A percentile compares a stretch with the other conserved stretches of the same genome.
Conservation (phyloP, 2,113 vertebrate species). For the Irena cyanogastra region DNA sequence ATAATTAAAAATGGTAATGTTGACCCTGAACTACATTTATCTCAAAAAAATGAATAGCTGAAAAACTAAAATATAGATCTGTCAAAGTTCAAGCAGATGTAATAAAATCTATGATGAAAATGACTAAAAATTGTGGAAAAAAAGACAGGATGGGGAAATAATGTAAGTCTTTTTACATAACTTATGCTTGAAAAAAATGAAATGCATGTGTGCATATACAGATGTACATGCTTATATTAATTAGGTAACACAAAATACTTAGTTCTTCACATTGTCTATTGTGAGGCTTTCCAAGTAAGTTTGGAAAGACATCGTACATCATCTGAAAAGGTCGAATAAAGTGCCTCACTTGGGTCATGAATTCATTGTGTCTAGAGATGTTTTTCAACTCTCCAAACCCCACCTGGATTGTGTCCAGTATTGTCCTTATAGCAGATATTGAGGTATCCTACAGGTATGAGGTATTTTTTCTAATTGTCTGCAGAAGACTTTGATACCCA, state of each 20-base stretch:
- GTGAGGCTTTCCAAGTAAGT: not conserved
- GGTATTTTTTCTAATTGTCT: not conserved
- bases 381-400: not conserved
- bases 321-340: not conserved
- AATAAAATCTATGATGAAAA: not conserved
- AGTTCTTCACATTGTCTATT: not conserved
- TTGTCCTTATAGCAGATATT: not conserved
- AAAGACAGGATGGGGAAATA: not conserved
- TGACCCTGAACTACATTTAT: not conserved
- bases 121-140: not conserved
- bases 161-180: not conserved
- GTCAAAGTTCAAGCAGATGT: not conserved
- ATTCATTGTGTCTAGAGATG: not conserved
- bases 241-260: not conserved
- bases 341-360: not conserved
- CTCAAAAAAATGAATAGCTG: not conserved
- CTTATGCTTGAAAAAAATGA: not conserved
- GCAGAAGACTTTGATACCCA: not conserved
- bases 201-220: not conserved
- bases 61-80: not conserved
- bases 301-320: not conserved
- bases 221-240: not conserved
- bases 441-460: not conserved
- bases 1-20: not conserved
- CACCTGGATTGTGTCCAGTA: not conserved